These are phyloP conservation scores for Halyomorpha halys DNA, from an alignment of 1,140 invertebrate species.

Conservation along the genomic window DNA sequence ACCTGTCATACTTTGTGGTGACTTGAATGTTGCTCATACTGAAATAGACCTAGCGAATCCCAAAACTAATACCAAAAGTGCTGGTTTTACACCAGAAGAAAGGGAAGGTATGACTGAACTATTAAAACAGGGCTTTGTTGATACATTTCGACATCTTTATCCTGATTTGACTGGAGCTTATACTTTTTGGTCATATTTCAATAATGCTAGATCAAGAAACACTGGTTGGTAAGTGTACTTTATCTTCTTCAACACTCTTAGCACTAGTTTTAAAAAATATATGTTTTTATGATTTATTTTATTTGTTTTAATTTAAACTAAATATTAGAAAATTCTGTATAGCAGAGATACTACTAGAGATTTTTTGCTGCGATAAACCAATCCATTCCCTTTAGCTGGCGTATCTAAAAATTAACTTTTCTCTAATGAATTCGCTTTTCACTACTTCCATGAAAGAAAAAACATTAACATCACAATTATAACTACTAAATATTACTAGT, in stretches of 20 bases:
- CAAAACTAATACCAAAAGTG: slow-evolving; percentile 82
- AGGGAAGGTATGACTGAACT: slow-evolving; percentile 80
- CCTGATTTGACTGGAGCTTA: slow-evolving; percentile 75
- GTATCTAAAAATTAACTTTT: too few relatives aligned
- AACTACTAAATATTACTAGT: too few relatives aligned
- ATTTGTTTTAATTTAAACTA: too few relatives aligned
- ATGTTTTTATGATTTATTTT: too few relatives aligned
- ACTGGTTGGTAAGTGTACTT: slow-evolving; percentile 71
- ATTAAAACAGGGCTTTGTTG: slow-evolving; percentile 67
- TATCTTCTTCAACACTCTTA: slow-evolving; percentile 12
- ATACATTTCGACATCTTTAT: slow-evolving; percentile 80
- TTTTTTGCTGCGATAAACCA: too few relatives aligned
- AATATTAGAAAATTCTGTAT: too few relatives aligned
- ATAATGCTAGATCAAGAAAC: slow-evolving; percentile 75
- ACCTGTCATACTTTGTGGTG: slow-evolving; percentile 89
- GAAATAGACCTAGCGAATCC: slow-evolving; percentile 95
- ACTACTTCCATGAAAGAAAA: too few relatives aligned
- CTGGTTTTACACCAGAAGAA: slow-evolving; percentile 93
- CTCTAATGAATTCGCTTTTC: too few relatives aligned
- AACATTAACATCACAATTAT: too few relatives aligned
- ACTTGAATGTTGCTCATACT: slow-evolving; percentile 93
- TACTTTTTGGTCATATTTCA: slow-evolving; percentile 91
- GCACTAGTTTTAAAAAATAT: too few relatives aligned
- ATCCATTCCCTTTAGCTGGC: too few relatives aligned
- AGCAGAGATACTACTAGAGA: too few relatives aligned